A percentile compares a stretch with the other conserved stretches of the same genome.
phyloP scores from a whole-genome alignment of 2,888 invertebrate species.

The Lissonota sp. region DNA sequence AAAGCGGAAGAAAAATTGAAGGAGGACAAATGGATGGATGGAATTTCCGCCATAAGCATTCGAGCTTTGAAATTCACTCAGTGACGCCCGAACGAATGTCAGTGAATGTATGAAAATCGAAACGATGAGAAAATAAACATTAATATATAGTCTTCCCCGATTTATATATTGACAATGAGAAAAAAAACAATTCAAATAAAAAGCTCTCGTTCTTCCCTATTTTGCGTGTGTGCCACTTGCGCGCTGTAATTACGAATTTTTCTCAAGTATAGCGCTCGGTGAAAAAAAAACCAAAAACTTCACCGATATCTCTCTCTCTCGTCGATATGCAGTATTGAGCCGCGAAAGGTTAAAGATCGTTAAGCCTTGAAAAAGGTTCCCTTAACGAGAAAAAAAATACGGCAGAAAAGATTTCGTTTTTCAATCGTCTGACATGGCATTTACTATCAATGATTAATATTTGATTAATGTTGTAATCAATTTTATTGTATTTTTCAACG shows the following conservation, averaged over 20 bases:
- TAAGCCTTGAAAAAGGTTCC: background rate
- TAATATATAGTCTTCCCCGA: conserved; percentile 54
- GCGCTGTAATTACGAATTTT: conserved; percentile 30
- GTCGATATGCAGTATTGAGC: background rate
- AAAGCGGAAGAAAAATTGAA: background rate
- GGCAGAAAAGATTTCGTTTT: background rate
- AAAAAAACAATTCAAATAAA: background rate
- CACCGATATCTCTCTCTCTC: conserved; percentile 29
- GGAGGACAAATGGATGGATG: background rate
- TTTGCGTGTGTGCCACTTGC: conserved; percentile 14
- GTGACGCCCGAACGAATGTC: background rate
- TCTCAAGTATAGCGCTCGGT: conserved; percentile 24
- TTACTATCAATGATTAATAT: no score
- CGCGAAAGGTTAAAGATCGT: background rate
- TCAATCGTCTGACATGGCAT: background rate
- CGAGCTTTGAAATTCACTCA: background rate
- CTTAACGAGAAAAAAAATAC: background rate
- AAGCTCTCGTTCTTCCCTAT: conserved; percentile 45
- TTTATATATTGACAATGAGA: background rate
- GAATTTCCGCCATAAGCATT: background rate
- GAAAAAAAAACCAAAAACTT: conserved; percentile 7
- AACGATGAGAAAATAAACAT: conserved; percentile 22
- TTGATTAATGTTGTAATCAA: background rate
- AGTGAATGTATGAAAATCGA: background rate
- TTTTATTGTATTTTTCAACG: background rate